Conservation (phyloP, 2,113 vertebrate species). For the Peromyscus maniculatus region DNA sequence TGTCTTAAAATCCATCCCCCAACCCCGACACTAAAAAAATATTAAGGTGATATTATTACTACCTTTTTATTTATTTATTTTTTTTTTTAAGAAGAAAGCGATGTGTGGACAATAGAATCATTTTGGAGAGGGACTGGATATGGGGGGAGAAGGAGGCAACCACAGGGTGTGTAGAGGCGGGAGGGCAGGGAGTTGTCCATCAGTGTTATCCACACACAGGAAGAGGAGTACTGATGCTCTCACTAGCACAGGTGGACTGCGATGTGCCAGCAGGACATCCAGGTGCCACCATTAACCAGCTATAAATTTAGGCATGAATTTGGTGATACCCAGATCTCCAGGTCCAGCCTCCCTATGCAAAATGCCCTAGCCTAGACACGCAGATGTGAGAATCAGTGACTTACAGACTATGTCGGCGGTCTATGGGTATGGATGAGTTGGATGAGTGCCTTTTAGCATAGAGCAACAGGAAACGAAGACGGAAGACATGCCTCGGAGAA, state of each 20-base stretch:
- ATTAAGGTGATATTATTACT: background rate
- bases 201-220: background rate
- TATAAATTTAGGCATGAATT: slow-evolving; percentile 28
- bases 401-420: background rate
- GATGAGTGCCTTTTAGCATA: background rate
- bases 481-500: background rate
- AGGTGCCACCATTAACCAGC: background rate
- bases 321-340: background rate
- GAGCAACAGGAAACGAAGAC: background rate
- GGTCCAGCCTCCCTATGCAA: background rate
- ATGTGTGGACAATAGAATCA: too few species aligned
- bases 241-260: background rate
- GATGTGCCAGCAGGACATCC: background rate
- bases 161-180: background rate
- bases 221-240: background rate
- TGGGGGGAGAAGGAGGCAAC: background rate
- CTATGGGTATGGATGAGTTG: background rate
- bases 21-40: background rate
- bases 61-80: too few species aligned
- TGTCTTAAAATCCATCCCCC: background rate
- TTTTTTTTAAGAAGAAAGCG: background rate
- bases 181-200: background rate
- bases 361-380: background rate
- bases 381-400: background rate
- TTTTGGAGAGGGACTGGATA: background rate